A percentile compares a stretch with the other conserved stretches of the same genome.
Evolutionary conservation across 2,888 invertebrate species (phyloP).

Genomic region (Hyalella azteca): DNA sequence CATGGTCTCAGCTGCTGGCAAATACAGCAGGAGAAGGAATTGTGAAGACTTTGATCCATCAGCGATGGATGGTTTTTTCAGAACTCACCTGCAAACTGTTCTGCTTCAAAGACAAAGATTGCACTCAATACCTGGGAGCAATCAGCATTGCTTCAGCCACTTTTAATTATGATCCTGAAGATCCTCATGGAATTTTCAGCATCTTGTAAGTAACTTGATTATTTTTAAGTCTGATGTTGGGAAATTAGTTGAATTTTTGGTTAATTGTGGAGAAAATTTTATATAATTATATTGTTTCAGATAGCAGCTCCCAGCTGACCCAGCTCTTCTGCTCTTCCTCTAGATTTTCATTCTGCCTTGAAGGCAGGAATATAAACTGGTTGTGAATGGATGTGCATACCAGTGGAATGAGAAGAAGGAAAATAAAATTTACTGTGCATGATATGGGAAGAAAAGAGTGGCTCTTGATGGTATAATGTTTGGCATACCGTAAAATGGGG

Average conservation of each 20-base stretch:
- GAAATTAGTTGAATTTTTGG: neutral
- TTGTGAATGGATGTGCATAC: neutral
- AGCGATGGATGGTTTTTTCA: conserved; percentile 57
- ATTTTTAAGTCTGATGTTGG: neutral
- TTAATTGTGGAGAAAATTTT: neutral
- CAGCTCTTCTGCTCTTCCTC: neutral
- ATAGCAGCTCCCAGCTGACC: too few relatives aligned
- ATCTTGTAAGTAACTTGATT: conserved; percentile 50
- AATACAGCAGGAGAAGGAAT: neutral
- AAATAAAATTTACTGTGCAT: too few relatives aligned
- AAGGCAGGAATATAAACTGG: neutral
- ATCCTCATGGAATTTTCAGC: conserved; percentile 53
- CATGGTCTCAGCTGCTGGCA: neutral
- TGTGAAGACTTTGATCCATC: neutral
- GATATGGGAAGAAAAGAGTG: too few relatives aligned
- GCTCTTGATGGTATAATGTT: too few relatives aligned
- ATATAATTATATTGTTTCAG: neutral
- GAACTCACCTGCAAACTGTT: conserved; percentile 54
- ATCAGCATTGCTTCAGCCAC: conserved; percentile 57
- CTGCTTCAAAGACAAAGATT: conserved; percentile 54
- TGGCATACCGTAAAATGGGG: too few relatives aligned
- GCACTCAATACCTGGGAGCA: conserved; percentile 52
- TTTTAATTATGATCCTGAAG: conserved; percentile 56
- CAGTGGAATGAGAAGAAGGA: too few relatives aligned
- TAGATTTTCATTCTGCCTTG: neutral